A percentile compares a stretch with the other conserved stretches of the same genome.
Conservation (phyloP, 2,797 vertebrate genomes). For the Acanthurus tractus region DNA sequence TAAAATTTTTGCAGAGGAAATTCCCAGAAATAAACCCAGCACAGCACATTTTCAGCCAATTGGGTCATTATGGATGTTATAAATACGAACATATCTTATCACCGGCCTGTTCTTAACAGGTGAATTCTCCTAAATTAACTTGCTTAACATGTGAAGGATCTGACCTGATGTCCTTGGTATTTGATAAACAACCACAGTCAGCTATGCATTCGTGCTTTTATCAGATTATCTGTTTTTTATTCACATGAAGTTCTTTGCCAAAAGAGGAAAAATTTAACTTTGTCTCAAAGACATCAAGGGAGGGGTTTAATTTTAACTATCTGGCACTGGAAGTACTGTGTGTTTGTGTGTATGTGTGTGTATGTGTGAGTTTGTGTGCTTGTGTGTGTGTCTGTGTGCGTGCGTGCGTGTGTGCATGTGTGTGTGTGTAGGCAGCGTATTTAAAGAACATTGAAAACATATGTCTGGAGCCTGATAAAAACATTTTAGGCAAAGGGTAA, state of each 20-base stretch:
- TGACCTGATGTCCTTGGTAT: not conserved
- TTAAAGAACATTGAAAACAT: conserved; percentile 86
- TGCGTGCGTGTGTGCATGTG: too few relatives aligned
- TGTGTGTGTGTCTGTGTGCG: conserved; percentile 16
- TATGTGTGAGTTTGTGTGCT: conserved; percentile 28
- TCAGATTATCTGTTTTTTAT: conserved; percentile 5
- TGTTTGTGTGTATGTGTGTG: conserved; percentile 33
- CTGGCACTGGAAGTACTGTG: conserved; percentile 56
- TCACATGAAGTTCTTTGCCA: conserved; percentile 14
- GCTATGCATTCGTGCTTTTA: conserved; percentile 1
- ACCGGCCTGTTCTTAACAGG: not conserved
- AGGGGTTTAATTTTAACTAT: conserved; percentile 67
- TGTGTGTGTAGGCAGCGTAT: conserved; percentile 60
- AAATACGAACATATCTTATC: not conserved
- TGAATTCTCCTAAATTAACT: conserved; percentile 5
- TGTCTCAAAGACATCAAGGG: conserved; percentile 63
- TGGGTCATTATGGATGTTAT: not conserved
- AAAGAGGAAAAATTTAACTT: conserved; percentile 41
- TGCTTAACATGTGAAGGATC: not conserved
- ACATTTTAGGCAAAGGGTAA: conserved; percentile 74
- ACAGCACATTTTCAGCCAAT: not conserved
- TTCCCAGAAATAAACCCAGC: not conserved
- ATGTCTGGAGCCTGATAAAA: conserved; percentile 84
- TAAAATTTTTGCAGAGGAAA: not conserved
- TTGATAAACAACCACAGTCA: not conserved